Conservation (phyloP, 2,113 vertebrate genomes). For the Erythrocercus mccallii region DNA sequence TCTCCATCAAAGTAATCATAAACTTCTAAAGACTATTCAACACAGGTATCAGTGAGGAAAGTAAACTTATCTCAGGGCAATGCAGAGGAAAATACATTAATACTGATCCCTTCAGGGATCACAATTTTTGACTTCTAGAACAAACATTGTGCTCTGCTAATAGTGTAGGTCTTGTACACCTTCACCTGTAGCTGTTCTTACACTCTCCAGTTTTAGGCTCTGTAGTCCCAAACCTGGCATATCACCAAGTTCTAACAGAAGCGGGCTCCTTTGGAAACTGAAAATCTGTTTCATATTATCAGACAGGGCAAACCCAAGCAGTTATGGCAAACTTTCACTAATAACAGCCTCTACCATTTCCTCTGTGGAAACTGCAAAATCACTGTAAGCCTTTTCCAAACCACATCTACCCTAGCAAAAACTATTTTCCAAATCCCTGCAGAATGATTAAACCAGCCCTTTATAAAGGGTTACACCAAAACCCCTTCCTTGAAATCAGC, state of each 20-base stretch:
- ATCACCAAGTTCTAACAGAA: constrained; percentile 72
- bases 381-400: constrained; percentile 81
- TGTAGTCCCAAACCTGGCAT: constrained; percentile 80
- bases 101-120: not conserved
- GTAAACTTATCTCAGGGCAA: constrained; percentile 10
- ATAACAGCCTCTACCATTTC: constrained; percentile 56
- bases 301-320: constrained; percentile 83
- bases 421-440: constrained; percentile 79
- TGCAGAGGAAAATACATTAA: not conserved
- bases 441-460: constrained; percentile 78
- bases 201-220: constrained; percentile 80
- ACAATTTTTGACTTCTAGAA: constrained; percentile 80
- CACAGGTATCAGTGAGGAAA: constrained; percentile 32
- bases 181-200: not conserved
- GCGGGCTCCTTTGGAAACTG: constrained; percentile 82
- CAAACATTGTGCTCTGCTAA: constrained; percentile 81
- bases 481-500: constrained; percentile 78
- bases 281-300: constrained; percentile 79
- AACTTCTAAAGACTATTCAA: not conserved
- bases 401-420: constrained; percentile 83
- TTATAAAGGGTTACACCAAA: constrained; percentile 84
- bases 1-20: constrained; percentile 15
- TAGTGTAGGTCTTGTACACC: constrained; percentile 5
- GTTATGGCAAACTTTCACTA: constrained; percentile 55
- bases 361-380: constrained; percentile 78